Evolutionary conservation across 2,888 invertebrate species (phyloP).

Genomic region (Calameuta pallipes): DNA sequence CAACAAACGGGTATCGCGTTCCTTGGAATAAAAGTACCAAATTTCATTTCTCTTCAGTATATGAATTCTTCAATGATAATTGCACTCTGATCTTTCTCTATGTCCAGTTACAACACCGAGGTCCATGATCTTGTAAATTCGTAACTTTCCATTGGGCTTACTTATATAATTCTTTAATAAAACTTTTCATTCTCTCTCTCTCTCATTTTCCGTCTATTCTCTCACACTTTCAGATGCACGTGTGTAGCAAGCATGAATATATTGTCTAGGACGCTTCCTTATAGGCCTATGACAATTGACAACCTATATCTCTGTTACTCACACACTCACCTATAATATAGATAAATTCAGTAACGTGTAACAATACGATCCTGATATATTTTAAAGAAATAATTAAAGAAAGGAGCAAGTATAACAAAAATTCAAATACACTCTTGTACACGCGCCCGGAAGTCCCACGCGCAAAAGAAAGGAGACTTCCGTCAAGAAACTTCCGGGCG

Average conservation of each 20-base stretch:
- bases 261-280: slow-evolving; percentile 44
- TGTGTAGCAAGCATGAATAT: slow-evolving; percentile 26
- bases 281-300: slow-evolving; percentile 53
- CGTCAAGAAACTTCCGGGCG: background rate
- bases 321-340: background rate
- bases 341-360: background rate
- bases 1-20: background rate
- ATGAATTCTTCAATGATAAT: background rate
- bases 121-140: background rate
- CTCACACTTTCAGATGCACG: background rate
- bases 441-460: background rate
- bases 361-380: background rate
- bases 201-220: background rate
- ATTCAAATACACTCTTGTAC: background rate
- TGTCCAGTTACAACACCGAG: background rate
- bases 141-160: background rate
- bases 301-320: slow-evolving; percentile 23
- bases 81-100: background rate
- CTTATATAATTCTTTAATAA: background rate
- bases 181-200: background rate
- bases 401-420: background rate
- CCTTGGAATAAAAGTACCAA: background rate
- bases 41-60: background rate
- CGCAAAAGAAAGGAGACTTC: background rate
- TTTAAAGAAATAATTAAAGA: background rate